Base-by-base conservation (phyloP, 2,888 invertebrate genomes). In the Trissolcus japonicus region DNA sequence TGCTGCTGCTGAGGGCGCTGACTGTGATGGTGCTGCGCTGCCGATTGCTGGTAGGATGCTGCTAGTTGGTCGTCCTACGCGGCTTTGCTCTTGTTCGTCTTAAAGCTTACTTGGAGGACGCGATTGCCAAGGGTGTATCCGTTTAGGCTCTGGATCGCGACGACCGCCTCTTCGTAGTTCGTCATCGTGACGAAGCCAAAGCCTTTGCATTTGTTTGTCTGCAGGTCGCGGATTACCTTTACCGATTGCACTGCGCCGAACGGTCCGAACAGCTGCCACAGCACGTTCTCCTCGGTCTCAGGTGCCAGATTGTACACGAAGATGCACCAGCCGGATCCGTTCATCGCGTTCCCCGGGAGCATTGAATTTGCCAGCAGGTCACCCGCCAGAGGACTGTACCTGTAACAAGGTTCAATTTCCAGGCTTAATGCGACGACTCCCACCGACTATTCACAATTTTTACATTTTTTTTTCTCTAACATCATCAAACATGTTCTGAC, bases 181-280 rank as follows among this genome's bases (percentile, higher is more conserved):
- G 96, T 96, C 97, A 97, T 97, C 80, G 96, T 96, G 83, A 97
- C 96, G 90, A 97, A 96, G 73, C 96, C 97, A 90, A 96, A 97
- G 83, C 97, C 97, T 91, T 96, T 97, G 92, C 97, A 97, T 90
- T 97, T 97, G 92, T 95, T 95, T 82, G 96, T 96, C 90, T 95
- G 95, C 85, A 95, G 92, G 91, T 97, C 97, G 85, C 96, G 93
- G 86, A 97, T 96, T 84, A 97, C 96, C 91, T 97, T 97, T 78
- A 97, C 96, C 90, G 94, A 95, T 90, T 96, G 95, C 82, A 97
- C 96, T 82, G 96, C 96, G 82, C 97, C 97, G 90, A 97, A 97
- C 21, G 97, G 97, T 14, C 98, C 98, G 90, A 98, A 98, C 82
- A 98, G 92, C 90, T 98, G 97, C 98, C 98, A 98, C 79, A 98